Base-by-base conservation (phyloP, 1,140 invertebrate species). In the Lucilia cuprina region DNA sequence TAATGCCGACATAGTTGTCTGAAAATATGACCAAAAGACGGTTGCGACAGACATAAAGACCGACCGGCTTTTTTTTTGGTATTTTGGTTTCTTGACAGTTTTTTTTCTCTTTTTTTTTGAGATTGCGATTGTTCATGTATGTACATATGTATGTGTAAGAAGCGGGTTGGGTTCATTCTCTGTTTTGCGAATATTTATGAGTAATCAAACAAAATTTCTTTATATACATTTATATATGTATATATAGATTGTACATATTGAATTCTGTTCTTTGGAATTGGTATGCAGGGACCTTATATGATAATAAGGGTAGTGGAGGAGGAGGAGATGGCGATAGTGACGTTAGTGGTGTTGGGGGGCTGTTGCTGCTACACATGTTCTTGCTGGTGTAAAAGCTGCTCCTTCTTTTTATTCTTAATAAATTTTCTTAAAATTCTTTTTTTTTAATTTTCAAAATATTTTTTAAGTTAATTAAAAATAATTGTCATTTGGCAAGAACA, bases 11-110 rank as follows among this genome's bases (percentile, higher is more conserved):
- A 77, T 34, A 77, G 25, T 77, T 34, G 74, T 34, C 25, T 77
- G 25, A 41, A 77, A 77, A 77, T n/a, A 77, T 34, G 25, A 77
- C 25, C 74, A 19, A 77, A 77, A 77, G 74, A 30, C 74, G 21
- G 13, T 77, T n/a, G 74, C 10, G 35, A 77, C 10, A 77, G 25
- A 77, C 74, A 77, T 21, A 77, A 30, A 77, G 25, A 34, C n/a
- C 14, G 25, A 77, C 74, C 74, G 74, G 25, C 35, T n/a, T 34
- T 17, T 34, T 41, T 75, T 74, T 74, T n/a, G n/a, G n/a, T 34
- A 12, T 34, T 74, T 21, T 34, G 10, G n/a, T 74, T 75, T 75
- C 74, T 21, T 41, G 14, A 34, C 13, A 21, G 14, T 77, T 77
- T 77, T 35, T 77, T 41, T n/a, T 30, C 14, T 60, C 14, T 60